phyloP scores from a whole-genome alignment of 2,113 vertebrate genomes.

The Electrona antarctica region DNA sequence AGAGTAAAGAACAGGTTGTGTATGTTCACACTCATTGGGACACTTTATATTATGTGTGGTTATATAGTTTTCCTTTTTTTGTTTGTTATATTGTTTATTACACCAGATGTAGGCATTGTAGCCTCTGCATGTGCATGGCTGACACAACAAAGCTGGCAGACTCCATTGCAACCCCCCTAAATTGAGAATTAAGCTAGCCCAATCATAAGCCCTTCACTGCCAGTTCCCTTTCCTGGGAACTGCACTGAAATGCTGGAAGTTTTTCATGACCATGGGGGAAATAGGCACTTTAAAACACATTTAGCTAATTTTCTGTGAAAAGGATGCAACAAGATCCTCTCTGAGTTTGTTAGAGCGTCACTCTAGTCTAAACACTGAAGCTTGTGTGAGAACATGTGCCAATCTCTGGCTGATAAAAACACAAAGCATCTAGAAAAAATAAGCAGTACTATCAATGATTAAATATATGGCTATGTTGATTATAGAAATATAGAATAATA shows the following conservation, averaged over 20 bases:
- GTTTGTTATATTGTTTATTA: background rate
- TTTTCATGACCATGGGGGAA: background rate
- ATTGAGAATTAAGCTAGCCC: background rate
- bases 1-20: background rate
- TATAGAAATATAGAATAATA: too few species aligned
- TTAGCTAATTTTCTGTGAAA: background rate
- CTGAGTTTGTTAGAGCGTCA: background rate
- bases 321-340: background rate
- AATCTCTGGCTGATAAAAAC: background rate
- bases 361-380: background rate
- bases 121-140: background rate
- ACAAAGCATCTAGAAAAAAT: background rate
- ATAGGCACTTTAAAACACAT: background rate
- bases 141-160: background rate
- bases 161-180: background rate
- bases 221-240: background rate
- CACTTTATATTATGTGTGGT: background rate
- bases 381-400: background rate
- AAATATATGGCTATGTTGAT: background rate
- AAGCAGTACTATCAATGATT: background rate
- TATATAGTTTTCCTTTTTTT: background rate
- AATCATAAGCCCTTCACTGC: background rate
- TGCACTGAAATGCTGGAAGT: background rate
- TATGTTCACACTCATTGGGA: background rate
- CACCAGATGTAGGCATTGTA: background rate